These are phyloP conservation scores for Polymixis flavicincta DNA, from an alignment of 2,888 invertebrate species.

Conservation along the genomic window DNA sequence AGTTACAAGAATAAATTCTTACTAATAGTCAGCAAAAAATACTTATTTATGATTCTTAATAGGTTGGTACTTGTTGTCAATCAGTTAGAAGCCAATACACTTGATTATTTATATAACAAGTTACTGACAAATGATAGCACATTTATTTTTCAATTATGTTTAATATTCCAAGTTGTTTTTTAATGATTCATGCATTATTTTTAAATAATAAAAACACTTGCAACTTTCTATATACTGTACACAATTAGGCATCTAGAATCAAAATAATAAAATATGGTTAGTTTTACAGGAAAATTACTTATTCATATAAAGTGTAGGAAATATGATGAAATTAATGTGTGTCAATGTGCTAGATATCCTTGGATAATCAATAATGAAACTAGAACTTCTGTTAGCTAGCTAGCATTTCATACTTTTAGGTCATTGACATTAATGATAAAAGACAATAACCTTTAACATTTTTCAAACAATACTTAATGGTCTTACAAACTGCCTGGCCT, in stretches of 20 bases:
- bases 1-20: background rate
- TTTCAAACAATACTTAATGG: background rate
- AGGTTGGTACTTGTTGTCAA: conserved; percentile 6
- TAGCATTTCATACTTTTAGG: conserved; percentile 28
- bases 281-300: conserved; percentile 11
- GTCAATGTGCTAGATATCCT: conserved; percentile 31
- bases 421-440: conserved; percentile 44
- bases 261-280: background rate
- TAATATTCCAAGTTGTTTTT: background rate
- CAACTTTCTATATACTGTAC: background rate
- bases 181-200: background rate
- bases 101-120: conserved; percentile 15
- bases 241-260: background rate
- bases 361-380: conserved; percentile 49
- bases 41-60: background rate
- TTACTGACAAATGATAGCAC: background rate
- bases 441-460: conserved; percentile 23
- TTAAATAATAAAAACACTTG: background rate
- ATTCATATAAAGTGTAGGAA: conserved; percentile 20
- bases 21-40: background rate
- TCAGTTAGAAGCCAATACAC: background rate
- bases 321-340: conserved; percentile 17
- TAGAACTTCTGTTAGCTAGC: conserved; percentile 28
- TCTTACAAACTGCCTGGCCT: background rate
- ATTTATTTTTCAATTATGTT: background rate